Conservation (phyloP, 2,888 invertebrate genomes). For the Limnephilus rhombicus region DNA sequence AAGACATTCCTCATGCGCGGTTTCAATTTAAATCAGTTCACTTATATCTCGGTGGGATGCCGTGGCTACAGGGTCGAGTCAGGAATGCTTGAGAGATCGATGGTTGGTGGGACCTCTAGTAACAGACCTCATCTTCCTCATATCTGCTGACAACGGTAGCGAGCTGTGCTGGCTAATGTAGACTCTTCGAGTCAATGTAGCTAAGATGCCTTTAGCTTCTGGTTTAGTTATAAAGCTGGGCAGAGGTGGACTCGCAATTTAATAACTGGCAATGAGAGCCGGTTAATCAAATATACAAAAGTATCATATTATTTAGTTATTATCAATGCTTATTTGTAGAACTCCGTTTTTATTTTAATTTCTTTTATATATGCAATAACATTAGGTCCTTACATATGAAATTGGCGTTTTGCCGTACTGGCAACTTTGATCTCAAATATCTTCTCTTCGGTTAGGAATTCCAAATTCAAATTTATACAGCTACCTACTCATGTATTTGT, state of each 20-base stretch:
- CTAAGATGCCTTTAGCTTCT: not conserved
- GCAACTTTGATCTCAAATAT: too few species aligned
- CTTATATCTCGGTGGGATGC: not conserved
- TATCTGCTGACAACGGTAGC: not conserved
- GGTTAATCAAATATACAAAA: not conserved
- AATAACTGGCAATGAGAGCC: not conserved
- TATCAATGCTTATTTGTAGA: too few species aligned
- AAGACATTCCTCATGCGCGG: not conserved
- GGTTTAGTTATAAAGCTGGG: not conserved
- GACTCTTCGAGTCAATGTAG: not conserved
- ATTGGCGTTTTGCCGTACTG: too few species aligned
- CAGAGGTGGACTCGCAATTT: not conserved
- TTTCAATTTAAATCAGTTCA: slow-evolving; percentile 5
- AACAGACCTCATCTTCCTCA: not conserved
- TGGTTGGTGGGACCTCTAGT: not conserved
- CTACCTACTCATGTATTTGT: too few species aligned
- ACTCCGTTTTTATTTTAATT: too few species aligned
- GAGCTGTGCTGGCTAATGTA: not conserved
- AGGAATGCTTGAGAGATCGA: slow-evolving; percentile 11
- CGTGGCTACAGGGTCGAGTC: not conserved
- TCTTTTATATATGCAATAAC: too few species aligned
- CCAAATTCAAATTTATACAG: too few species aligned
- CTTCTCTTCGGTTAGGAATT: too few species aligned
- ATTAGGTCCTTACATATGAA: too few species aligned
- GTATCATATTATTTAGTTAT: too few species aligned